Evolutionary conservation across 2,113 vertebrate genomes (phyloP).

Genomic region (Engraulis encrasicolus): DNA sequence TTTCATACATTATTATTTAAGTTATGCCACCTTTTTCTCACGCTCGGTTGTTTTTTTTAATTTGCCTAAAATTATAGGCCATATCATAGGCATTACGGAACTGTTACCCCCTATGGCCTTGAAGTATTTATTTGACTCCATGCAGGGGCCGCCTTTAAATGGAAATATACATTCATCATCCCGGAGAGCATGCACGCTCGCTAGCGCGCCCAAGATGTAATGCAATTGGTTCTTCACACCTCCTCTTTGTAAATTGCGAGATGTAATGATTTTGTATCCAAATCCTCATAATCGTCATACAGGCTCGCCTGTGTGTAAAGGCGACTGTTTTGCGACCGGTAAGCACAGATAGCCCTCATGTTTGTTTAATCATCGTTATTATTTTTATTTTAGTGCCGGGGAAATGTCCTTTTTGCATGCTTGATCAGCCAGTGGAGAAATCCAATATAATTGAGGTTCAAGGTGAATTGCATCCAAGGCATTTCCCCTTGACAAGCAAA

Average conservation of each 20-base stretch:
- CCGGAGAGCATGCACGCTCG: slow-evolving; percentile 66
- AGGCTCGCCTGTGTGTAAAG: slow-evolving; percentile 69
- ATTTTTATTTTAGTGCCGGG: slow-evolving; percentile 82
- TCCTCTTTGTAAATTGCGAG: slow-evolving; percentile 71
- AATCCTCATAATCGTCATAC: slow-evolving; percentile 56
- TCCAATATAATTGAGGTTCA: slow-evolving; percentile 88
- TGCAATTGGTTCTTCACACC: slow-evolving; percentile 70
- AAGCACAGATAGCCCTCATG: slow-evolving; percentile 70
- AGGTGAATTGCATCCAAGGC: slow-evolving; percentile 85
- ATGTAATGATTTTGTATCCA: slow-evolving; percentile 76
- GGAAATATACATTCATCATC: slow-evolving; percentile 69
- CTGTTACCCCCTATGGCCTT: slow-evolving; percentile 51
- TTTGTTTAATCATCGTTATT: slow-evolving; percentile 83
- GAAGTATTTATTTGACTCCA: slow-evolving; percentile 73
- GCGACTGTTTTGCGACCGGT: slow-evolving; percentile 63
- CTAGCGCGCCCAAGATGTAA: slow-evolving; percentile 63
- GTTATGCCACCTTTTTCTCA: too few species aligned
- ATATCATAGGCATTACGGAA: slow-evolving; percentile 28
- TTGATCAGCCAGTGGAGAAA: slow-evolving; percentile 98
- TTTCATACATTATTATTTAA: background rate
- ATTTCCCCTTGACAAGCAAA: slow-evolving; percentile 67
- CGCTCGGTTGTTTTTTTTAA: background rate
- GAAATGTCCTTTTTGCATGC: slow-evolving; percentile 87
- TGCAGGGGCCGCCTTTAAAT: slow-evolving; percentile 70
- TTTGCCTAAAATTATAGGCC: background rate